Evolutionary conservation across 2,797 vertebrate species (phyloP), one percentile per base, ranked within the genome.

Genomic region (Danio choprae): DNA sequence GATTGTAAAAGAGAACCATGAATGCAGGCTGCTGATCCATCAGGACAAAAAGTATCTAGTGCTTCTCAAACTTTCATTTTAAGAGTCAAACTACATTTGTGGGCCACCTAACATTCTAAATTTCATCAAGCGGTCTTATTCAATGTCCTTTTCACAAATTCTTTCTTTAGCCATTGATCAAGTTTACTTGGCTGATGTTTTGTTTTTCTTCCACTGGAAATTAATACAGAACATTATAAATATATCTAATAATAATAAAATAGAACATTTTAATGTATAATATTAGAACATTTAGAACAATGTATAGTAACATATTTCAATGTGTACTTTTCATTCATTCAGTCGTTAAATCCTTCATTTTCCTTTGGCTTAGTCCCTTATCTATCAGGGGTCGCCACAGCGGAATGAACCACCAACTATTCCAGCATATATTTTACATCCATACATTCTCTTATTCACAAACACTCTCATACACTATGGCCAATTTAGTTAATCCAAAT

Each of bases 31-130:
- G 69, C 77, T 64, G 55, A 62, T 77, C 60, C 69, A 85, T 88
- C 89, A 84, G 60, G 75, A 59, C 51, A 81, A 77, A 53, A 85
- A 80, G 84, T 29, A 38, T 60, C 20, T 38, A 10, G 36, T 5
- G 50, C 16, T 9, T 55, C 48, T 41, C 11, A 55, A 70, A 41
- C 68, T 55, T 70, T 55, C 68, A 70, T 11, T 20, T 70, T 7
- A 41, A 70, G 7, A 41, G 50, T 55, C 18, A 55, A 55, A 55
- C 36, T 70, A 40, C 4, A 68, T 68, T 48, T 18, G 7, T 44
- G 53, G 12, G 43, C 20, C 12, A 29, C 43, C 12, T 8, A 15
- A 46, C 18, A 22, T 13, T 22, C 51, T 10, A 71, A 71, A 70
- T 40, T 16, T 11, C 15, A 69, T 40, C 2, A 36, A 16, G 7